phyloP scores from a whole-genome alignment of 2,888 invertebrate genomes.

The Dermolepida albohirtum region DNA sequence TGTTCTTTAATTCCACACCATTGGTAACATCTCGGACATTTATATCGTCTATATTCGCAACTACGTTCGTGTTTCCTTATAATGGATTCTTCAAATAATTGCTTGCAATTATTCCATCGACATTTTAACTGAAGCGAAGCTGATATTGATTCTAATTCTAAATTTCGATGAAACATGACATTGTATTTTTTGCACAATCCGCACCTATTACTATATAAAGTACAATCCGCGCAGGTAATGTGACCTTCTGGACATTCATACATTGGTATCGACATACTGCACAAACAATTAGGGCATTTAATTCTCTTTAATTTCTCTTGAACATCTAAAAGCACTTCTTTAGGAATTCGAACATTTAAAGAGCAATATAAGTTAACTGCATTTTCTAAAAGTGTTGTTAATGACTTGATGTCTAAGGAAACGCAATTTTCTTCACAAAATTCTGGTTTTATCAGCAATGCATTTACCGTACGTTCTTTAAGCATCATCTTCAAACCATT shows the following conservation, averaged over 20 bases:
- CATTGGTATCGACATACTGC: slow-evolving; percentile 32
- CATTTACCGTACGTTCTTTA: slow-evolving; percentile 21
- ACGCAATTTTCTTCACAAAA: slow-evolving; percentile 20
- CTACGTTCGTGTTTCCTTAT: slow-evolving; percentile 39
- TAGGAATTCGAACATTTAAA: slow-evolving; percentile 12
- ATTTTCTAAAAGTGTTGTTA: slow-evolving; percentile 30
- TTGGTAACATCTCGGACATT: slow-evolving; percentile 38
- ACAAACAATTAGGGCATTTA: slow-evolving; percentile 31
- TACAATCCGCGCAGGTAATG: slow-evolving; percentile 28
- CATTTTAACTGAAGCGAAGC: slow-evolving; percentile 20
- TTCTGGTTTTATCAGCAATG: background rate
- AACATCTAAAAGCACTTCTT: slow-evolving; percentile 12
- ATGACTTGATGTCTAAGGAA: slow-evolving; percentile 20
- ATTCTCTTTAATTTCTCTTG: slow-evolving; percentile 20
- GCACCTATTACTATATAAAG: slow-evolving; percentile 26
- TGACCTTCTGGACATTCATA: slow-evolving; percentile 33
- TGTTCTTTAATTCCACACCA: slow-evolving; percentile 35
- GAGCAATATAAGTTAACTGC: slow-evolving; percentile 18
- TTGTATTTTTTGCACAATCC: slow-evolving; percentile 17
- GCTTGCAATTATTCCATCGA: slow-evolving; percentile 31
- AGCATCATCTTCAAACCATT: slow-evolving; percentile 34
- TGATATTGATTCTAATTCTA: slow-evolving; percentile 18
- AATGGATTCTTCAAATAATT: background rate
- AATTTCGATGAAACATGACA: background rate
- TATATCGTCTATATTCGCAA: slow-evolving; percentile 31